phyloP scores from a whole-genome alignment of 2,888 invertebrate genomes.

The Leucophenga montana region DNA sequence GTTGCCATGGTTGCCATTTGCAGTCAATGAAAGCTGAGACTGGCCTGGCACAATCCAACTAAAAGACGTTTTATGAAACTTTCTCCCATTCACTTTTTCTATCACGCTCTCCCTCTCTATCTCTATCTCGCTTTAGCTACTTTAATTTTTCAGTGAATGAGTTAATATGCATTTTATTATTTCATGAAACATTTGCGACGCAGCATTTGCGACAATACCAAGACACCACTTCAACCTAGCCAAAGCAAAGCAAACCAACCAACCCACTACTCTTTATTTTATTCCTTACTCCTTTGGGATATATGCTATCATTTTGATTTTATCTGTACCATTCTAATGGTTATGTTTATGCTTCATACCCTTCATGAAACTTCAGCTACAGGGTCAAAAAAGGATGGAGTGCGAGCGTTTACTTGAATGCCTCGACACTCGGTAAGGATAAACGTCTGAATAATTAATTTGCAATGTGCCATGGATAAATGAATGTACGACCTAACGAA shows the following conservation, averaged over 20 bases:
- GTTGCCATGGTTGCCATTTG: constrained; percentile 16
- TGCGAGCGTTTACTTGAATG: not conserved
- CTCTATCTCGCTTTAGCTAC: not conserved
- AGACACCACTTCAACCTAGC: constrained; percentile 3
- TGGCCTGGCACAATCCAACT: not conserved
- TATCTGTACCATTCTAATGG: constrained; percentile 32
- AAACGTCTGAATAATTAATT: constrained; percentile 39
- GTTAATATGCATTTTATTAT: constrained; percentile 53
- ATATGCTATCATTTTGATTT: constrained; percentile 35
- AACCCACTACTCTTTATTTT: constrained; percentile 14
- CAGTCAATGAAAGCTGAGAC: not conserved
- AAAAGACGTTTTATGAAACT: not conserved
- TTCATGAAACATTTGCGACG: constrained; percentile 49
- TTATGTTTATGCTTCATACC: constrained; percentile 31
- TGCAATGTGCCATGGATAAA: constrained; percentile 35
- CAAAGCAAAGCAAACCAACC: constrained; percentile 13
- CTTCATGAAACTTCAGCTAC: constrained; percentile 14
- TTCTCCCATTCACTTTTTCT: not conserved
- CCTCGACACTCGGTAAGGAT: constrained; percentile 16
- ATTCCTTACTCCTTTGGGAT: constrained; percentile 30
- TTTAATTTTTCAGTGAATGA: constrained; percentile 19
- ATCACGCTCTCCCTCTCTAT: not conserved
- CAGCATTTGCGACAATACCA: not conserved
- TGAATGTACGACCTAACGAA: constrained; percentile 21
- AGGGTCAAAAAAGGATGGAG: constrained; percentile 11